Evolutionary conservation across 2,113 vertebrate genomes (phyloP), one percentile per base, ranked within the genome.

Genomic region (Falco punctatus): DNA sequence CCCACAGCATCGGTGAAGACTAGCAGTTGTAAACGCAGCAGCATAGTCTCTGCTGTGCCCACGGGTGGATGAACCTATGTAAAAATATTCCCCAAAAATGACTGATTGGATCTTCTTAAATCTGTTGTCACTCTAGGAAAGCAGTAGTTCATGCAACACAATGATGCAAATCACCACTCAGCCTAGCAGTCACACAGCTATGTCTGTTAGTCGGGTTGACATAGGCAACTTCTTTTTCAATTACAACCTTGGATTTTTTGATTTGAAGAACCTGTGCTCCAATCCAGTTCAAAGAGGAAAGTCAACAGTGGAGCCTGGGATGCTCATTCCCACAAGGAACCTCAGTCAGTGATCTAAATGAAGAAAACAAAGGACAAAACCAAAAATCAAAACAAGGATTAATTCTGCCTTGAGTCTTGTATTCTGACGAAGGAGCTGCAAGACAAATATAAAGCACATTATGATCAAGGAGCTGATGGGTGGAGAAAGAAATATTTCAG

Each of bases 391-490:
- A 86, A 17, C n/a, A n/a, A 40, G 32, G 17, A 78, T 81, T 82
- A 87, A 24, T 82, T 73, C 83, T 79, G 18, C 72, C 35, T 74
- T 42, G 30, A 67, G 54, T 74, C 30, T 55, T 81, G 16, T 16
- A 32, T 59, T 66, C 91, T 75, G 24, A 74, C 27, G 40, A 74
- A 79, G 58, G 17, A 79, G 11, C 66, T 81, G 61, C 42, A 42
- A 57, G 15, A 69, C 12, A 58, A 55, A 75, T 5, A 5, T 49
- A 52, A 84, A 81, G 58, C 30, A 58, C 8, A 0, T 79, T 81
- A 65, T 79, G 94, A 91, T 91, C 81, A 92, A 69, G 57, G 80
- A 95, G 75, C 40, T 66, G 72, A 75, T 42, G 52, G 48, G 81
- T 35, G 61, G 73, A 57, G 67, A 91, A 33, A 67, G 61, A 84